A percentile compares a stretch with the other conserved stretches of the same genome.
Conservation (phyloP, 2,113 vertebrate genomes). For the Camarhynchus parvulus region DNA sequence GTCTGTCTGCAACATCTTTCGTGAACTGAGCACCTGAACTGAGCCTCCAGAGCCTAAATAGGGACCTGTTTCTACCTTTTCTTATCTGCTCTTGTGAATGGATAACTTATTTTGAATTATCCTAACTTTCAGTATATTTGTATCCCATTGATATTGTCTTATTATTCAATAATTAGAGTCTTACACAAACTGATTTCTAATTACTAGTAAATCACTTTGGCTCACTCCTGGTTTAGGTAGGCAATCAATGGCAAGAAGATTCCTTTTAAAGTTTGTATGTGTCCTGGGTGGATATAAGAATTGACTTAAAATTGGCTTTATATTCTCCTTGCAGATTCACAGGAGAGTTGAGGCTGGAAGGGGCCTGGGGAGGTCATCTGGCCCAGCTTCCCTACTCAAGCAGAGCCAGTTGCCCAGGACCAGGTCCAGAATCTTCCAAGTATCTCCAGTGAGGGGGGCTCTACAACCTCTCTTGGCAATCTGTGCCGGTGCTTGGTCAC, state of each 20-base stretch:
- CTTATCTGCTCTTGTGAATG: neutral
- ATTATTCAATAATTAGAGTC: too few species aligned
- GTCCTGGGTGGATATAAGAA: neutral
- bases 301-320: neutral
- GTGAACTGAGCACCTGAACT: neutral
- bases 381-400: neutral
- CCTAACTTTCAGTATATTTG: too few species aligned
- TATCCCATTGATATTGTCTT: too few species aligned
- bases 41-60: neutral
- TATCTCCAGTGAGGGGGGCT: neutral
- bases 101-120: neutral
- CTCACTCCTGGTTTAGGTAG: neutral
- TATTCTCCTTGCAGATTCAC: neutral
- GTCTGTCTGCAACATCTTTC: neutral
- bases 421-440: neutral
- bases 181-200: too few species aligned
- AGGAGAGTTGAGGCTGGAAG: neutral
- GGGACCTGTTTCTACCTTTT: neutral
- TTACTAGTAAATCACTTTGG: neutral
- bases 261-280: neutral
- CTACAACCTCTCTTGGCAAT: neutral
- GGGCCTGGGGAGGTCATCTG: neutral
- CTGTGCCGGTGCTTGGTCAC: neutral
- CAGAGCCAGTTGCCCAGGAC: neutral
- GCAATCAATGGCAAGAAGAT: neutral